Evolutionary conservation across 64 coral and sea anemone species (phyloP), one percentile per base, ranked within the genome.

Genomic region (Actinia equina): DNA sequence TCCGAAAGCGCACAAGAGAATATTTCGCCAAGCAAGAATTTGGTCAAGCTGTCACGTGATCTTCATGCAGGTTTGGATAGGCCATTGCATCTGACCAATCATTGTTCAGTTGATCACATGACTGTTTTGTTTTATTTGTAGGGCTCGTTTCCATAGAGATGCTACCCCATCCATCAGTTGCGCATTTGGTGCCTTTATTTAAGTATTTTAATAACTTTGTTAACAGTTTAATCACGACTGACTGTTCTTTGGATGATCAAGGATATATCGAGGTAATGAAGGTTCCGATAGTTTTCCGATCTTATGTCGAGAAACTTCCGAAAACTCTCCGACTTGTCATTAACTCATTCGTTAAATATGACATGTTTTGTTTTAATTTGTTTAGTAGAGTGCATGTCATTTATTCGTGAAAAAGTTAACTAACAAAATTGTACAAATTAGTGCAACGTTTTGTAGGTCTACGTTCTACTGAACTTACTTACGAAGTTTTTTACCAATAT

Each of bases 181-280:
- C 86, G 7, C 90, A 92, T 71, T 83, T 92, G 42, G 42, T 83
- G 4, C 90, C 90, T 13, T 83, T 92, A 26, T 92, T 92, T 62
- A 86, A 87, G 62, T 30, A 43, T 25, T 63, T 85, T 5, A 85
- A 58, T 58, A 41, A 43, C 7, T 85, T 85, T 85, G 5, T 85
- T 25, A 6, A 85, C 11, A 25, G 55, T 2, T 60, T 85, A 45
- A 63, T 85, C 14, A 10, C 62, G 59, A 18, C 1, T 19, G 83
- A 37, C 62, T 20, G 43, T 27, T 53, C n/a, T 14, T 42, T 85
- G 49, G 45, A 43, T 63, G 83, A 85, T 57, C 22, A 85, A 10
- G 17, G 37, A 17, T n/a, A 43, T 57, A 18, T 63, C 10, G 55
- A 85, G 83, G 83, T 85, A 85, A 58, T 7, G 55, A 16, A 20